A percentile compares a stretch with the other conserved stretches of the same genome.
These are phyloP conservation scores for Amiota mariae DNA, from an alignment of 2,888 invertebrate species.

Conservation along the genomic window DNA sequence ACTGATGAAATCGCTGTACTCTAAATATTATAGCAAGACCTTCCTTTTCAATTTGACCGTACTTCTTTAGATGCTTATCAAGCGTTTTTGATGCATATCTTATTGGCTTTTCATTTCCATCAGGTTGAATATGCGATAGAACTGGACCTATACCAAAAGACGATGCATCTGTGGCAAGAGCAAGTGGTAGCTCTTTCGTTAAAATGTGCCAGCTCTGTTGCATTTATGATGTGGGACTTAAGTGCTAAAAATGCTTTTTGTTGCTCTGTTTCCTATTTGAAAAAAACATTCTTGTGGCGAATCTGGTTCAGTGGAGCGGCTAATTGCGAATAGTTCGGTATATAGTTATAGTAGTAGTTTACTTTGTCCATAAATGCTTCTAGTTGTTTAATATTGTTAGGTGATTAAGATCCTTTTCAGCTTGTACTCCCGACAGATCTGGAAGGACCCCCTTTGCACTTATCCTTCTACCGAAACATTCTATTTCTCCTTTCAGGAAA, in stretches of 20 bases:
- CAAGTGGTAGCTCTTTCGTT: neutral
- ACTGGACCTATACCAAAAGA: neutral
- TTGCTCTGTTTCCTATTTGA: neutral
- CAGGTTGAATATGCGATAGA: neutral
- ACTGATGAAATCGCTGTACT: neutral
- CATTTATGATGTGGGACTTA: neutral
- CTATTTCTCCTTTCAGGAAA: too few relatives aligned
- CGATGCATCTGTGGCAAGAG: neutral
- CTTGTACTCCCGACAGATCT: too few relatives aligned
- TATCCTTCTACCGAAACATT: too few relatives aligned
- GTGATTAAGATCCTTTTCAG: too few relatives aligned
- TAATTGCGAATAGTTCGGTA: neutral
- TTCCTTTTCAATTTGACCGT: too few relatives aligned
- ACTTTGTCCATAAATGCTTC: neutral
- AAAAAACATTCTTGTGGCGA: neutral
- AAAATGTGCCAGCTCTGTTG: neutral
- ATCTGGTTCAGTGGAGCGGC: conserved; percentile 39
- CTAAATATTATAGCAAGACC: too few relatives aligned
- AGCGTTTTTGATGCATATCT: too few relatives aligned
- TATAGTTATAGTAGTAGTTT: neutral
- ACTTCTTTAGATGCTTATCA: neutral
- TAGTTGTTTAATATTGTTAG: neutral
- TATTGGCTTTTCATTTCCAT: neutral
- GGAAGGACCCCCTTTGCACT: too few relatives aligned
- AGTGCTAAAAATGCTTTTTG: neutral